Conservation (phyloP, 2,888 invertebrate genomes). For the Baronia brevicornis region DNA sequence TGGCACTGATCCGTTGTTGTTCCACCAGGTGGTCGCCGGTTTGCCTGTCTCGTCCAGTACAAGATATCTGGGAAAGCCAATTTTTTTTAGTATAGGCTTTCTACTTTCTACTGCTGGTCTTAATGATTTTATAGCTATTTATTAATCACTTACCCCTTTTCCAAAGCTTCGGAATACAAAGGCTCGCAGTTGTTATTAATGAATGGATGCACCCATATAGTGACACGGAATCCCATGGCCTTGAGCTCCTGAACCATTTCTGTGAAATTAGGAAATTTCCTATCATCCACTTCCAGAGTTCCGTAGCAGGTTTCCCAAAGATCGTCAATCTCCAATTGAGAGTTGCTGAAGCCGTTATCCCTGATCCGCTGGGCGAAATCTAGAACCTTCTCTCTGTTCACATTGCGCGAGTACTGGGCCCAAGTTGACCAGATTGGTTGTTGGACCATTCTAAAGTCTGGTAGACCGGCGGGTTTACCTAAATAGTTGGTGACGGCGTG, state of each 20-base stretch:
- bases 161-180: constrained; percentile 72
- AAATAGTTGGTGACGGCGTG: constrained; percentile 77
- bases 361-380: constrained; percentile 81
- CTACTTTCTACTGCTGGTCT: too few species aligned
- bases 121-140: too few species aligned
- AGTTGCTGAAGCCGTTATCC: constrained; percentile 78
- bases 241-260: constrained; percentile 77
- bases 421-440: constrained; percentile 94
- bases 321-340: constrained; percentile 91
- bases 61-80: constrained; percentile 49
- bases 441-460: constrained; percentile 80
- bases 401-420: constrained; percentile 80
- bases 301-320: constrained; percentile 92
- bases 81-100: too few species aligned
- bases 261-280: constrained; percentile 82
- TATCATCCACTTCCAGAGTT: constrained; percentile 80
- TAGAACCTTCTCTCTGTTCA: constrained; percentile 77
- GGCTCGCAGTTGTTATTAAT: constrained; percentile 82
- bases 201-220: constrained; percentile 92
- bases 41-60: constrained; percentile 61
- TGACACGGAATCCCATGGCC: constrained; percentile 80
- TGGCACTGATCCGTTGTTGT: constrained; percentile 59
- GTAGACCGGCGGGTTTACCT: constrained; percentile 77
- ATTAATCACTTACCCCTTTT: constrained; percentile 60
- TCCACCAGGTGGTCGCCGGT: constrained; percentile 71